Conservation (phyloP, 2,888 invertebrate species). For the Nudaria mundana region DNA sequence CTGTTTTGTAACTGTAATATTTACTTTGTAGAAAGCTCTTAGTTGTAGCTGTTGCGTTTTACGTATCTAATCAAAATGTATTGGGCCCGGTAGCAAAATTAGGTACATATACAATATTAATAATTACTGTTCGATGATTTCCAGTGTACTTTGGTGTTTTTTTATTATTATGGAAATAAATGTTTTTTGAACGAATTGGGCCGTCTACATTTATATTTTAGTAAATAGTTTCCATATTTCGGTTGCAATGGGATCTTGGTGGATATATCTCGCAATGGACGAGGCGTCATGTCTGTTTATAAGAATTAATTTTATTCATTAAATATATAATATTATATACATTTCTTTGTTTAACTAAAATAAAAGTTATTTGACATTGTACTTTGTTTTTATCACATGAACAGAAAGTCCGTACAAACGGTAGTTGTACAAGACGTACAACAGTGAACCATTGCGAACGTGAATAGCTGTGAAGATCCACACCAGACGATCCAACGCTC, state of each 20-base stretch:
- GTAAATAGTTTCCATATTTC: constrained; percentile 54
- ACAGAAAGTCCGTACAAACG: no score
- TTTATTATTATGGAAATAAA: constrained; percentile 24
- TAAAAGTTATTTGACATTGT: constrained; percentile 75
- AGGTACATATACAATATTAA: constrained; percentile 17
- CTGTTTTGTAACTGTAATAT: constrained; percentile 20
- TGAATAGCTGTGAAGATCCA: no score
- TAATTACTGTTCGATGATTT: constrained; percentile 13
- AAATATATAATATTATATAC: constrained; percentile 67
- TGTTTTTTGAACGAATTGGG: constrained; percentile 45
- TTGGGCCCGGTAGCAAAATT: constrained; percentile 20
- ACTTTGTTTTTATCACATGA: constrained; percentile 31
- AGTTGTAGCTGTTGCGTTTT: constrained; percentile 15
- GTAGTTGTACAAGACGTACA: no score
- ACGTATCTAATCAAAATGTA: constrained; percentile 13
- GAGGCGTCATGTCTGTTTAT: constrained; percentile 64
- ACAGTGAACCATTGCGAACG: no score
- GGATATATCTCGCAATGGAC: constrained; percentile 65
- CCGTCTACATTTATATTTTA: constrained; percentile 51
- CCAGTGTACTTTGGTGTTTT: constrained; percentile 12
- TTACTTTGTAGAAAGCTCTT: constrained; percentile 12
- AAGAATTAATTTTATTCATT: constrained; percentile 71
- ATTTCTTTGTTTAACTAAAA: constrained; percentile 77
- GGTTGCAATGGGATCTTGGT: constrained; percentile 64
- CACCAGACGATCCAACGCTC: no score